Percentiles rank a stretch among this genome's conserved stretches.
These are phyloP conservation scores for Vollenhovia emeryi DNA, from an alignment of 1,140 invertebrate species.

Conservation along the genomic window DNA sequence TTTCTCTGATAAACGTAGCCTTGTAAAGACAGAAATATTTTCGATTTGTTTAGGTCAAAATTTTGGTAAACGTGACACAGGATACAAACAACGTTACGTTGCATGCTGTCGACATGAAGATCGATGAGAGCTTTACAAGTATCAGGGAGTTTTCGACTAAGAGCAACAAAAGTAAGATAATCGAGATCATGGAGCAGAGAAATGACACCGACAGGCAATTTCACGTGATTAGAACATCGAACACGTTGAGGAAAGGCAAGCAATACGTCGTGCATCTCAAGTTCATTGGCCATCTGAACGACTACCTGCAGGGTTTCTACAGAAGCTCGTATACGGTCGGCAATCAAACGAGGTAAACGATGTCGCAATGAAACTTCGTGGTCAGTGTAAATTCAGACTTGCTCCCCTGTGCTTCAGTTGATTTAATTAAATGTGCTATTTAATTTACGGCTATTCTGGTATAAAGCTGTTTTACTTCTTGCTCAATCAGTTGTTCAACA, in stretches of 20 bases:
- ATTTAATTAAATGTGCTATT: not conserved
- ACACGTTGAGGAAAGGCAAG: slow-evolving; percentile 86
- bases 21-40: not conserved
- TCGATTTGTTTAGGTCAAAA: slow-evolving; percentile 80
- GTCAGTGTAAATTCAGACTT: slow-evolving; percentile 12
- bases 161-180: slow-evolving; percentile 75
- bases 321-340: slow-evolving; percentile 92
- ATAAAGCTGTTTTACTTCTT: not conserved
- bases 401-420: not conserved
- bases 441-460: not conserved
- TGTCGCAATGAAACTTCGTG: slow-evolving; percentile 8
- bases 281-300: slow-evolving; percentile 90
- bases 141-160: slow-evolving; percentile 80
- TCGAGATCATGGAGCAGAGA: slow-evolving; percentile 80
- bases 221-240: slow-evolving; percentile 88
- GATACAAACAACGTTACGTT: slow-evolving; percentile 91
- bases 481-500: not conserved
- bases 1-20: not conserved
- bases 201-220: slow-evolving; percentile 91
- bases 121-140: slow-evolving; percentile 86
- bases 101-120: slow-evolving; percentile 90
- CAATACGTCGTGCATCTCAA: slow-evolving; percentile 90
- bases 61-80: slow-evolving; percentile 88
- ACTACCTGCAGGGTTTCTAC: slow-evolving; percentile 94
- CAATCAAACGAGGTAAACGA: slow-evolving; percentile 88